phyloP scores from a whole-genome alignment of 2,797 vertebrate genomes.

The Zenarchopterus dispar region DNA sequence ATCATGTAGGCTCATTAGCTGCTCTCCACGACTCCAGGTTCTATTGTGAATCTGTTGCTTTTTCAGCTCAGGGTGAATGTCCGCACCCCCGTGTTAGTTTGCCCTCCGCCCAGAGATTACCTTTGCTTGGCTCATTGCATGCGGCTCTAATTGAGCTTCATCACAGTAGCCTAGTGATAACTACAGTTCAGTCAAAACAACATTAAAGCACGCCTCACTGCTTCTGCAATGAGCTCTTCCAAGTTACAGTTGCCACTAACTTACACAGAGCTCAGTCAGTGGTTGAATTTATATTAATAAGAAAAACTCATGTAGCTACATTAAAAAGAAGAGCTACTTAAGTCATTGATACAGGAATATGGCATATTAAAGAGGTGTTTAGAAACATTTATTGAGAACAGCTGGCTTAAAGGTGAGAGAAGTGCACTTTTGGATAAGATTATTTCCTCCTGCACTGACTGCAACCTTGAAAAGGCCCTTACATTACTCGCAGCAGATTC shows the following conservation, averaged over 20 bases:
- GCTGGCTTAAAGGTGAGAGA: constrained; percentile 35
- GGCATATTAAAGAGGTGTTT: constrained; percentile 32
- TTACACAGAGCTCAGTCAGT: constrained; percentile 1
- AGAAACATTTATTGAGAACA: constrained; percentile 33
- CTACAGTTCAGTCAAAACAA: constrained; percentile 70
- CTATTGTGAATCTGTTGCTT: constrained; percentile 65
- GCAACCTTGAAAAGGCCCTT: constrained; percentile 44
- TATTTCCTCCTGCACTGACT: constrained; percentile 33
- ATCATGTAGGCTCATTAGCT: constrained; percentile 78
- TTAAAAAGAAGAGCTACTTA: constrained; percentile 3
- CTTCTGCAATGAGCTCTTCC: constrained; percentile 54
- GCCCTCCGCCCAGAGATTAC: constrained; percentile 67
- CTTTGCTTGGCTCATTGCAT: constrained; percentile 67
- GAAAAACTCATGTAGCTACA: constrained; percentile 27
- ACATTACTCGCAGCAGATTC: constrained; percentile 38
- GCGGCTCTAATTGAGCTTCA: constrained; percentile 74
- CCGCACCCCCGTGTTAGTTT: constrained; percentile 47
- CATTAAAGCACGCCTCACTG: constrained; percentile 52
- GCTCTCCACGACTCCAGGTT: constrained; percentile 67
- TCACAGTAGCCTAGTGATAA: constrained; percentile 66
- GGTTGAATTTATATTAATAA: constrained; percentile 49
- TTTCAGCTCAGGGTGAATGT: constrained; percentile 54
- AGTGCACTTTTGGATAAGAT: constrained; percentile 16
- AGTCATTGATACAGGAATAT: constrained; percentile 33
- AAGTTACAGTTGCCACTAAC: constrained; percentile 25